Conservation (phyloP, 1,140 invertebrate species). For the Diorhabda sublineata region DNA sequence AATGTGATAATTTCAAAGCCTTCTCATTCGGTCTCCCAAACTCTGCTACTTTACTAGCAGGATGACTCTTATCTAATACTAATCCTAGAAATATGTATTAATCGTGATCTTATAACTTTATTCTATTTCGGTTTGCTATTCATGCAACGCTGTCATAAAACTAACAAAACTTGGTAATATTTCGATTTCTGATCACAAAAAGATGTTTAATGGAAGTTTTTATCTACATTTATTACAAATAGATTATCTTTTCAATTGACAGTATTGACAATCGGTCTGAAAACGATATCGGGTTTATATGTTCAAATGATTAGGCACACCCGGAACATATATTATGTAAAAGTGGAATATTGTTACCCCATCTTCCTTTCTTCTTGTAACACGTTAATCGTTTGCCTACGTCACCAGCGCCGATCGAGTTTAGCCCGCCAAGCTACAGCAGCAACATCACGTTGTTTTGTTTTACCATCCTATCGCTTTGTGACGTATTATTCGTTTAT, state of each 20-base stretch:
- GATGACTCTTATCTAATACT: conserved; percentile 60
- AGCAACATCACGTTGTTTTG: too few species aligned
- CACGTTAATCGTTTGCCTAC: too few species aligned
- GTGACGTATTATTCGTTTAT: too few species aligned
- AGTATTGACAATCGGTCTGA: conserved; percentile 5
- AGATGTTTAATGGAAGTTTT: too few species aligned
- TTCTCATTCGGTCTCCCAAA: conserved; percentile 67
- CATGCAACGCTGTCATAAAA: background rate
- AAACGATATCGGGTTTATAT: too few species aligned
- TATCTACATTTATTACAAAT: background rate
- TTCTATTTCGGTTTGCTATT: background rate
- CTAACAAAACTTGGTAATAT: background rate
- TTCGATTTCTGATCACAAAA: background rate
- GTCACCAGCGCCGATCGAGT: too few species aligned
- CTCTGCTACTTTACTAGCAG: conserved; percentile 67
- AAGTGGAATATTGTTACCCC: too few species aligned
- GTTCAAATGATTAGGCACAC: too few species aligned
- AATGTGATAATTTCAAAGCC: conserved; percentile 59
- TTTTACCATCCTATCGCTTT: too few species aligned
- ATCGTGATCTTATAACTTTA: background rate
- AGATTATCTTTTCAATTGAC: background rate
- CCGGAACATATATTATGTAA: too few species aligned
- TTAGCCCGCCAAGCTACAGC: too few species aligned
- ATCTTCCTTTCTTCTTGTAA: too few species aligned
- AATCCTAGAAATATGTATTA: conserved; percentile 53